phyloP scores from a whole-genome alignment of 2,113 vertebrate species.

The Mustela nigripes region DNA sequence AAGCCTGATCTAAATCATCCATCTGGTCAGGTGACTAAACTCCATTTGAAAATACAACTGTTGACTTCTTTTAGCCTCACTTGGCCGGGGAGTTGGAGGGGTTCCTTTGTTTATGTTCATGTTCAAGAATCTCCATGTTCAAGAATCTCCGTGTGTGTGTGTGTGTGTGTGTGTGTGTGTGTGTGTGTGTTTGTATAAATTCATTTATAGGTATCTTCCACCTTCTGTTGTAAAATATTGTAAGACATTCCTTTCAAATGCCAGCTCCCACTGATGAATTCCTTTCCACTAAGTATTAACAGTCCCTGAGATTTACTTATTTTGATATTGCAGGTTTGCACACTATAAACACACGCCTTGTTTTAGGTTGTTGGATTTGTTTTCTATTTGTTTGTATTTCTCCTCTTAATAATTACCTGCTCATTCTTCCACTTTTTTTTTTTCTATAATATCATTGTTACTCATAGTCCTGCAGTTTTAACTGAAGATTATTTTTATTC shows the following conservation, averaged over 20 bases:
- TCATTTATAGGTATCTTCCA: not conserved
- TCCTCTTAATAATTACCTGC: conserved; percentile 5
- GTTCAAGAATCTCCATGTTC: not conserved
- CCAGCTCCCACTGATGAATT: not conserved
- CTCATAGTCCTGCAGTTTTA: not conserved
- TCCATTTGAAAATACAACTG: not conserved
- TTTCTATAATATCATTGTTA: not conserved
- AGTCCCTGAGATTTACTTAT: not conserved
- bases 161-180: not conserved
- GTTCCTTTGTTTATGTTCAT: not conserved
- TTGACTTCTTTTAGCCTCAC: not conserved
- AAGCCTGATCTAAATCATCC: not conserved
- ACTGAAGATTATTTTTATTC: not conserved
- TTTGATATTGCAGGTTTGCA: conserved; percentile 43
- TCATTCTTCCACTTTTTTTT: conserved; percentile 21
- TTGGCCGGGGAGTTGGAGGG: not conserved
- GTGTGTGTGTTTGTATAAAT: no score
- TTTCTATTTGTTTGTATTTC: not conserved
- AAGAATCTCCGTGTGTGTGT: not conserved
- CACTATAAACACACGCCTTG: not conserved
- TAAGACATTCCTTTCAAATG: conserved; percentile 13
- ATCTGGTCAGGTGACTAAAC: not conserved
- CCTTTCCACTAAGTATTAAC: not conserved
- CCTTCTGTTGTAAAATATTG: not conserved
- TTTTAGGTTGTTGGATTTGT: not conserved